Evolutionary conservation across 2,113 vertebrate genomes (phyloP), one percentile per base, ranked within the genome.

Genomic region (Polypterus bichir): DNA sequence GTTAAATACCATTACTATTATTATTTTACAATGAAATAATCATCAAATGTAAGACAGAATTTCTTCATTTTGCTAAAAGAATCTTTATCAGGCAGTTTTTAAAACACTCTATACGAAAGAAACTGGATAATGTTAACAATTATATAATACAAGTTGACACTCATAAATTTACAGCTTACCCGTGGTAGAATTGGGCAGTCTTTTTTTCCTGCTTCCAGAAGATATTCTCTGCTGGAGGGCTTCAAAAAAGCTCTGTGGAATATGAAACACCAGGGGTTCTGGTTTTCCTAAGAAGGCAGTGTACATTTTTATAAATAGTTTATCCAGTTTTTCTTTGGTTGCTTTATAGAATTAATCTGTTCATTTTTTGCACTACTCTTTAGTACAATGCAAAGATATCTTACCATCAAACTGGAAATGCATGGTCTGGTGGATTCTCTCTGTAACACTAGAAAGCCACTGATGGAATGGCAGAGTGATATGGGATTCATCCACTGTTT

Each of bases 351-450:
- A 55, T n/a, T 4, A 3, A 55, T 55, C 3, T 55, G 10, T 3
- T 55, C 54, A 55, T n/a, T 55, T 55, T 27, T 55, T 10, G 10
- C 27, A 3, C 10, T 4, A 27, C 27, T 27, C 27, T 27, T 27
- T 27, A 27, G 27, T 27, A 27, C 27, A 27, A 27, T 59, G 57
- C 49, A 55, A 10, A 7, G 44, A 46, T 9, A 46, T 6, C 4
- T 83, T 69, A 97, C 94, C 93, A 46, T 94, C 86, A 62, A 86
- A 92, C 74, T 95, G 93, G 79, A 89, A 94, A 69, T 94, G 91
- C 94, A 94, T 94, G 3, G 89, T 91, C 63, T 93, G 92, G 52
- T 97, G 91, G 76, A 97, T 94, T 59, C 89, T 83, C 67, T 97
- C 92, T 0, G 91, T 94, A 72, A 94, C 89, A 0, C 92, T 83